Percentiles rank a stretch among this genome's conserved stretches.
These are phyloP conservation scores for Caenorhabditis panamensis DNA, from an alignment of 2,888 invertebrate genomes.

Conservation along the genomic window DNA sequence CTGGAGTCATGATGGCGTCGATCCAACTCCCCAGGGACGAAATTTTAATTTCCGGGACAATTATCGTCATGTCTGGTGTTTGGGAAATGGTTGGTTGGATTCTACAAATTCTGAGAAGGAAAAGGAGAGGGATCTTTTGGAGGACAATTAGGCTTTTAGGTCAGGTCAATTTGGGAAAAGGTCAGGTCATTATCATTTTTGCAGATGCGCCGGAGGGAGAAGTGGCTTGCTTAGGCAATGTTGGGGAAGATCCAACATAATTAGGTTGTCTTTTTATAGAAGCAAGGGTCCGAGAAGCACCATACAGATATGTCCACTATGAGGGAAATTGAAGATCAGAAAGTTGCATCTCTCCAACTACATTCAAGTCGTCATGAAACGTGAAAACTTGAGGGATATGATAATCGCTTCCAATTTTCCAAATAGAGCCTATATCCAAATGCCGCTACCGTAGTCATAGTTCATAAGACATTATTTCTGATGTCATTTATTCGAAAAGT, in stretches of 20 bases:
- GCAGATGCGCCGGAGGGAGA: neutral
- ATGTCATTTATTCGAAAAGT: neutral
- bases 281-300: too few species aligned
- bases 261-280: too few species aligned
- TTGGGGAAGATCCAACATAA: too few species aligned
- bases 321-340: too few species aligned
- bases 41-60: constrained; percentile 2
- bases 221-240: too few species aligned
- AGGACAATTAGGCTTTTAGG: neutral
- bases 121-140: neutral
- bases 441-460: too few species aligned
- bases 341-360: too few species aligned
- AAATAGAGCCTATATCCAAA: too few species aligned
- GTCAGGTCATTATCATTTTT: neutral
- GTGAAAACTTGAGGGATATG: too few species aligned
- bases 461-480: neutral
- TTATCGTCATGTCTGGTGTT: neutral
- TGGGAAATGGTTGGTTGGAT: neutral
- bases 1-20: neutral
- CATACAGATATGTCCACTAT: too few species aligned
- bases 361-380: too few species aligned
- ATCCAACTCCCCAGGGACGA: neutral
- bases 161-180: neutral
- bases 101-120: neutral
- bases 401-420: too few species aligned